phyloP scores from a whole-genome alignment of 2,888 invertebrate species.

The Limulus polyphemus region DNA sequence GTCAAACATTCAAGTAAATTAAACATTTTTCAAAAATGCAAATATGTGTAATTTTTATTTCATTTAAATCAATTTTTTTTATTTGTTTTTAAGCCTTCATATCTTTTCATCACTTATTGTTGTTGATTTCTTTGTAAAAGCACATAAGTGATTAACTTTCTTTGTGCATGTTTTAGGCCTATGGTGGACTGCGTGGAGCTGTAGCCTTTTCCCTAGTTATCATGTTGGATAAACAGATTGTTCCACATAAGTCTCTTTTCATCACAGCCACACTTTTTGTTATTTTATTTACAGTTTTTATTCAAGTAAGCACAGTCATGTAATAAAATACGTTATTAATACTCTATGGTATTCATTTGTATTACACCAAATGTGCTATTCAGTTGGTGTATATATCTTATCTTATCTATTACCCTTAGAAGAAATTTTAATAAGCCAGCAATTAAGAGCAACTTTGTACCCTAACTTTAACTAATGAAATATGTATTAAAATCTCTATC shows the following conservation, averaged over 20 bases:
- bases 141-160: too few species aligned
- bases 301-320: conserved; percentile 32
- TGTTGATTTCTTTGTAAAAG: too few species aligned
- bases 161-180: conserved; percentile 34
- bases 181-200: conserved; percentile 46
- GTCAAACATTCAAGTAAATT: too few species aligned
- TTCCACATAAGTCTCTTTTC: conserved; percentile 34
- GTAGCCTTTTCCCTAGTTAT: conserved; percentile 46
- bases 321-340: conserved; percentile 7
- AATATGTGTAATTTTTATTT: not conserved
- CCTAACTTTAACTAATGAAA: too few species aligned
- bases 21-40: too few species aligned
- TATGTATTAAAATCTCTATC: too few species aligned
- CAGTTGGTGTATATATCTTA: too few species aligned
- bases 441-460: too few species aligned
- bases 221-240: conserved; percentile 35
- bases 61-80: not conserved
- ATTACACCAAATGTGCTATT: too few species aligned
- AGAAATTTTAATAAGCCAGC: too few species aligned
- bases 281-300: conserved; percentile 39
- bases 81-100: not conserved
- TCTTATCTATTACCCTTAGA: too few species aligned
- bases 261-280: conserved; percentile 38
- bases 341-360: not conserved
- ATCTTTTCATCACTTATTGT: not conserved